These are phyloP conservation scores for Heliconius congener DNA, from an alignment of 1,140 invertebrate species.

Conservation along the genomic window DNA sequence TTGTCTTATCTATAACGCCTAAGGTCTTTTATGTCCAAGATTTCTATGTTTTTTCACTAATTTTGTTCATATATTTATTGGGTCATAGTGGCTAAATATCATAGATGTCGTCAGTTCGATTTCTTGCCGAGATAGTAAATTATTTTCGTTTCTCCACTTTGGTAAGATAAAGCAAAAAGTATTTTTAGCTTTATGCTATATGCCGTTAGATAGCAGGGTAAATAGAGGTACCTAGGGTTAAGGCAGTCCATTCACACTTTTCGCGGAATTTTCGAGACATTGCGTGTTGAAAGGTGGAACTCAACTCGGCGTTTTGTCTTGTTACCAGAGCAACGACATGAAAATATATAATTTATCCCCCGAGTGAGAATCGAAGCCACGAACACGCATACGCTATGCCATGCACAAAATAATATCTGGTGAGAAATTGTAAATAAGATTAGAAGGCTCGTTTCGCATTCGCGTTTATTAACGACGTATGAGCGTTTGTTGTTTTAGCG, in stretches of 20 bases:
- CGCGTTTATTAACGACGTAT: constrained; percentile 34
- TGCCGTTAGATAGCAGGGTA: not conserved
- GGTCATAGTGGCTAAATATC: no score
- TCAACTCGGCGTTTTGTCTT: not conserved
- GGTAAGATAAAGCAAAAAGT: not conserved
- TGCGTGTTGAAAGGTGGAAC: not conserved
- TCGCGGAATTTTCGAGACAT: not conserved
- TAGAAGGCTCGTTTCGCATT: constrained; percentile 15
- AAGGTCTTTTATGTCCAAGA: not conserved
- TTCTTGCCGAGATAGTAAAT: no score
- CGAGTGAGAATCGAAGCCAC: not conserved
- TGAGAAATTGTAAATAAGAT: constrained; percentile 35
- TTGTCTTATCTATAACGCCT: constrained; percentile 12
- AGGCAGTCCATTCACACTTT: not conserved
- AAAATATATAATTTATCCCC: not conserved
- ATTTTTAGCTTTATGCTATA: not conserved
- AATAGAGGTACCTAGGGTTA: not conserved
- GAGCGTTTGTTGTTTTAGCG: constrained; percentile 35
- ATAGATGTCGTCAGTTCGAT: no score
- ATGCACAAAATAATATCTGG: not conserved
- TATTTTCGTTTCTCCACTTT: no score
- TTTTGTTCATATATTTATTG: not conserved
- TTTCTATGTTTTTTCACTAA: not conserved
- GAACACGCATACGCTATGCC: not conserved
- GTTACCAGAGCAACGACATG: not conserved